These are phyloP conservation scores for Episyrphus balteatus DNA, from an alignment of 1,140 invertebrate species.

Conservation along the genomic window DNA sequence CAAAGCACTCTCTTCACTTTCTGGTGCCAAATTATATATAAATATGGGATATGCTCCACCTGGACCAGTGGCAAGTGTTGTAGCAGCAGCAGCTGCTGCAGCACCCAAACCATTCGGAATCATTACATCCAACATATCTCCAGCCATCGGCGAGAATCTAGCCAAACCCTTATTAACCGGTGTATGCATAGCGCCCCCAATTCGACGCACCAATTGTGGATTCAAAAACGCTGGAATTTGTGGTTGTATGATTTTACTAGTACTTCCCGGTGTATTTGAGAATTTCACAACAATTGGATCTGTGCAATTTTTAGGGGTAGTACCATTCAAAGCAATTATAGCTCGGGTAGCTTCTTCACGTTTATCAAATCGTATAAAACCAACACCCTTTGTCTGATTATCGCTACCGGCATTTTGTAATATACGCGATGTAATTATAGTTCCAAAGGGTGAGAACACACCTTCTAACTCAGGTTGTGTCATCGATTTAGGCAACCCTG, in stretches of 20 bases:
- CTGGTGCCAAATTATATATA: conserved; percentile 95
- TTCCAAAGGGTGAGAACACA: conserved; percentile 68
- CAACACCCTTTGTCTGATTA: conserved; percentile 46
- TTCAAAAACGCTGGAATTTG: conserved; percentile 41
- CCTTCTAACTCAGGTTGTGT: conserved; percentile 73
- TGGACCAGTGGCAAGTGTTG: conserved; percentile 37
- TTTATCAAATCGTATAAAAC: conserved; percentile 51
- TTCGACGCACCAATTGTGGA: conserved; percentile 44
- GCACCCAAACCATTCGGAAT: conserved; percentile 61
- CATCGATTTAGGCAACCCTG: conserved; percentile 74
- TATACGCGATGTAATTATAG: conserved; percentile 78
- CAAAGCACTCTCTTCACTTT: conserved; percentile 94
- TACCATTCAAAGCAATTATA: conserved; percentile 48
- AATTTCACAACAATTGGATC: conserved; percentile 51
- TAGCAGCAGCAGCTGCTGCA: conserved; percentile 62
- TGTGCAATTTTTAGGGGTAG: conserved; percentile 44
- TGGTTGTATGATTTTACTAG: conserved; percentile 40
- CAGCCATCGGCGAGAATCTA: conserved; percentile 74
- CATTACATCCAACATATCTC: conserved; percentile 65
- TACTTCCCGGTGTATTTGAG: conserved; percentile 47
- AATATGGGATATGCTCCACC: conserved; percentile 93
- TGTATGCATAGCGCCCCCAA: conserved; percentile 67
- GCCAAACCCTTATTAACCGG: conserved; percentile 77
- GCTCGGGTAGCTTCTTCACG: conserved; percentile 48
- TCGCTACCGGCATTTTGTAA: conserved; percentile 53